Percentiles rank a stretch among this genome's conserved stretches.
Conservation (phyloP, 1,140 invertebrate genomes). For the Radopholus similis region DNA sequence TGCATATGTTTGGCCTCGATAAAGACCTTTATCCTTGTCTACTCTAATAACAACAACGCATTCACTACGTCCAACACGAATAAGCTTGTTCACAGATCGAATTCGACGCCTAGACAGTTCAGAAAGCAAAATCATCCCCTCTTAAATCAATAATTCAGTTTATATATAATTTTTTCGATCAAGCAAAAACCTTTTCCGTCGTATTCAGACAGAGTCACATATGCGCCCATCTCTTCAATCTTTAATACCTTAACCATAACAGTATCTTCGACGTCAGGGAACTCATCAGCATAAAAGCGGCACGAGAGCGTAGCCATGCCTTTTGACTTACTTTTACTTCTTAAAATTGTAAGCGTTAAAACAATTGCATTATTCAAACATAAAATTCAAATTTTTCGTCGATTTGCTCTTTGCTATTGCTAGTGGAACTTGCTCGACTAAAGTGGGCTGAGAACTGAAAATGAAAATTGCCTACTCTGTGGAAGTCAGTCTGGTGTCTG, state of each 20-base stretch:
- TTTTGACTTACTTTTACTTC: background rate
- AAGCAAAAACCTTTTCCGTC: conserved; percentile 95
- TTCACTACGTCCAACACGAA: conserved; percentile 94
- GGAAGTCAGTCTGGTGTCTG: too few species aligned
- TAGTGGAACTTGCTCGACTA: too few species aligned
- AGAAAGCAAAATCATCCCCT: conserved; percentile 69
- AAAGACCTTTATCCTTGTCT: conserved; percentile 92
- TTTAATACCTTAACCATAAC: conserved; percentile 98
- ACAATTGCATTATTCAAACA: too few species aligned
- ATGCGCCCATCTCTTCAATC: conserved; percentile 99
- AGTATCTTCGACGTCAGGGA: conserved; percentile 97
- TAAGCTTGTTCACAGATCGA: conserved; percentile 97
- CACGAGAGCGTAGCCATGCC: conserved; percentile 74
- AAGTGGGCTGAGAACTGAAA: too few species aligned
- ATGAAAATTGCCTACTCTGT: too few species aligned
- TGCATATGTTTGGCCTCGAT: background rate
- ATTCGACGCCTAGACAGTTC: conserved; percentile 96
- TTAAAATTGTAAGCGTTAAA: background rate
- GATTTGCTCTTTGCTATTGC: too few species aligned
- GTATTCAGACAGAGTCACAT: conserved; percentile 88
- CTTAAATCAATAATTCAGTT: conserved; percentile 31
- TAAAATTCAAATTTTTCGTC: too few species aligned
- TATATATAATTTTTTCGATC: conserved; percentile 61
- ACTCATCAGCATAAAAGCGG: conserved; percentile 94
- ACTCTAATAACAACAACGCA: conserved; percentile 98